A percentile compares a stretch with the other conserved stretches of the same genome.
Evolutionary conservation across 2,113 vertebrate species (phyloP).

Genomic region (Trichomycterus rosablanca): DNA sequence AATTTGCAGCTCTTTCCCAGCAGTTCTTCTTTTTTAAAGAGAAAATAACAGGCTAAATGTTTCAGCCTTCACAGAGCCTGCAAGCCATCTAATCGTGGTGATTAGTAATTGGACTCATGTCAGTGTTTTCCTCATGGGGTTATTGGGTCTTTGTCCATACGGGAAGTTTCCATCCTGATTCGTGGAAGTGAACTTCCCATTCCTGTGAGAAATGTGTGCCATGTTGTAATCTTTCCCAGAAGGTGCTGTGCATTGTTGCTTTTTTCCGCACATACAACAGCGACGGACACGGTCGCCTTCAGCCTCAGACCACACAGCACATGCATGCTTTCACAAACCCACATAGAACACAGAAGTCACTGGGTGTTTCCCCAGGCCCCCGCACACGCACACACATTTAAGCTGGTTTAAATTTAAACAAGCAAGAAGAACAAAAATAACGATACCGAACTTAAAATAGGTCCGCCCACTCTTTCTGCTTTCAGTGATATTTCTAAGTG

Average conservation of each 20-base stretch:
- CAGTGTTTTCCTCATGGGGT: too few species aligned
- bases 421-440: background rate
- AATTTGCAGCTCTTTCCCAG: too few species aligned
- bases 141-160: conserved; percentile 20
- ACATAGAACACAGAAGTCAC: background rate
- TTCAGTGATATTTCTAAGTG: background rate
- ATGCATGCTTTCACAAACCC: background rate
- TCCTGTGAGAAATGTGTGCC: conserved; percentile 17
- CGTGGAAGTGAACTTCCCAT: conserved; percentile 26
- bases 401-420: conserved; percentile 13
- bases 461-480: background rate
- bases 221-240: conserved; percentile 2
- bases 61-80: too few species aligned
- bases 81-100: too few species aligned
- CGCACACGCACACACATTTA: too few species aligned
- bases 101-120: too few species aligned
- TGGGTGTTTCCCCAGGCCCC: conserved; percentile 17
- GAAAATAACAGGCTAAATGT: too few species aligned
- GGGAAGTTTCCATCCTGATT: conserved; percentile 37
- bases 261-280: background rate
- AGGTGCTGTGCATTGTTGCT: conserved; percentile 6
- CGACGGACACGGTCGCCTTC: conserved; percentile 5
- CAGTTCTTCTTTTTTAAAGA: too few species aligned
- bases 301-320: background rate
- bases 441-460: background rate